Base-by-base conservation (phyloP, 1,140 invertebrate genomes). In the Drosophila biarmipes region DNA sequence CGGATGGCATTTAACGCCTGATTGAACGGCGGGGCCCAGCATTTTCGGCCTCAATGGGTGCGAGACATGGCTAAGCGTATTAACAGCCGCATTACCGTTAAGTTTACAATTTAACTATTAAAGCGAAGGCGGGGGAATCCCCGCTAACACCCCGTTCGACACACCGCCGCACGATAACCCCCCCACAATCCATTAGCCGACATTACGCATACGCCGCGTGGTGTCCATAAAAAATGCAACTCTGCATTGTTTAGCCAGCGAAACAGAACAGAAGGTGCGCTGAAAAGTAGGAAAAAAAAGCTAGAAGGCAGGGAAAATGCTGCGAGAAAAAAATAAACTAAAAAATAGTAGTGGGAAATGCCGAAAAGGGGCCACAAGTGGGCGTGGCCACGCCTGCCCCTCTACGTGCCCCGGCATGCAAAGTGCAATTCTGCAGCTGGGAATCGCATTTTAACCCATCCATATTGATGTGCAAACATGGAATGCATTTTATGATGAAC, bases 1-100 rank as follows among this genome's bases (percentile, higher is more conserved):
- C 62, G 68, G 59, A 67, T 61, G 69, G 84, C 71, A 76, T 89
- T 87, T 79, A 69, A 84, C 61, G 76, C 61, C 54, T 89, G 85
- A 84, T 87, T 89, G 66, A 72, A 49, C 55, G 53, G 49, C 42
- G 49, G 8, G 55, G 59, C 54, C 54, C 59, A 59, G 74, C 58
- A 78, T 78, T 78, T 78, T 78, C 76, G 76, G 76, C 76, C 75
- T 78, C 58, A 78, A 56, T 78, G 76, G 29, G 49, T 63, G 55
- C 74, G 74, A 77, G 74, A 77, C 74, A 78, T 78, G 75, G 64
- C 74, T 78, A 78, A 78, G 74, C 63, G 72, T 77, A 77, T 77
- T 77, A 77, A 31, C 37, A 67, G 72, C 40, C 73, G 73, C 73
- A 76, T 76, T 76, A 76, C 72, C 73, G 73, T 68, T 76, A 76